Base-by-base conservation (phyloP, 2,797 vertebrate species). In the Gymnocypris eckloni region DNA sequence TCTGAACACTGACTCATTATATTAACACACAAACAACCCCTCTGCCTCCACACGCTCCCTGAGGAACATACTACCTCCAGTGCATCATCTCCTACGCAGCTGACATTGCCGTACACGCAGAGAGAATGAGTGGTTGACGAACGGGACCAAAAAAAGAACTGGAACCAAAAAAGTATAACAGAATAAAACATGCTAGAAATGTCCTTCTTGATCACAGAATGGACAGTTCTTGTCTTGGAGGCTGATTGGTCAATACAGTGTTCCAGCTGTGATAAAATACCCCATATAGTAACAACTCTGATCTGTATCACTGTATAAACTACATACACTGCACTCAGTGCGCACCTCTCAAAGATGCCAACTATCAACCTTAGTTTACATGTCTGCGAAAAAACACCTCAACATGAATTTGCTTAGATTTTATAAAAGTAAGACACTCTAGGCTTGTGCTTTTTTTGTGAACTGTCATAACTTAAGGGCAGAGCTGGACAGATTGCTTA, bases 21-120 rank as follows among this genome's bases (percentile, higher is more conserved):
- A 81, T 67, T 67, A 76, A 84, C 70, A 84, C 76, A 73, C 18
- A 79, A 52, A 79, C 41, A 66, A 79, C 52, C 77, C 75, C 83
- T 79, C 25, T 4, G 64, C n/a, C 83, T 84, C 75, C 61, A 69
- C 45, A 50, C 3, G 50, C 61, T 84, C 73, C 39, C 76, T 10
- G 50, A 59, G 75, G 64, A 61, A 85, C 75, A 64, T 9, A 59
- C 66, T 33, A 70, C 50, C 41, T 59, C 18, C 50, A 79, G 64
- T 25, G 75, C 73, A 39, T 84, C 61, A 43, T 84, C 64, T 78
- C 45, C 73, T 78, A 59, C 73, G 43, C 28, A 84, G n/a, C 45
- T 66, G 43, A 83, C 33, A 84, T 45, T 5, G 48, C 64, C 16
- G 1, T 45, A 33, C 48, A 84, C 41, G 10, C 25, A 70, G 13